phyloP scores from a whole-genome alignment of 2,797 vertebrate species.

The Aulostomus chinensis region DNA sequence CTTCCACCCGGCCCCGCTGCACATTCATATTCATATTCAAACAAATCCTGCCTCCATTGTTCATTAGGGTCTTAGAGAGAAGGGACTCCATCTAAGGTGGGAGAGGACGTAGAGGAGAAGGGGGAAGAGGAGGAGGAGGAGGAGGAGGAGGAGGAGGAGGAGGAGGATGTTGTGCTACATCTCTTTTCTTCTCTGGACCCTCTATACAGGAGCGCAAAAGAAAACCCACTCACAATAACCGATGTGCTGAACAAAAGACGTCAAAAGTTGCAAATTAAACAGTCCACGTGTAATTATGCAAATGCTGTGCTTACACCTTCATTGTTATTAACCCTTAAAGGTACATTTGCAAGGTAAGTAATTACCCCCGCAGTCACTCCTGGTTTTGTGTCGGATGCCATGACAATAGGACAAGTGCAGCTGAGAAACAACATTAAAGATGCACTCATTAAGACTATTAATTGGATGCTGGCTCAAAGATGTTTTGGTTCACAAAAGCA shows the following conservation, averaged over 20 bases:
- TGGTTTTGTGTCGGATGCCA: conserved; percentile 70
- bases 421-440: conserved; percentile 72
- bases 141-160: conserved; percentile 43
- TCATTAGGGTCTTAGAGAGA: conserved; percentile 88
- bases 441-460: conserved; percentile 81
- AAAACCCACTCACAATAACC: conserved; percentile 59
- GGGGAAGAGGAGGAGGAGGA: conserved; percentile 56
- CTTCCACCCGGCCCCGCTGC: conserved; percentile 91
- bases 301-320: conserved; percentile 81
- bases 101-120: conserved; percentile 41
- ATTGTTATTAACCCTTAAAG: conserved; percentile 83
- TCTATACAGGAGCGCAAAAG: conserved; percentile 38
- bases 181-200: conserved; percentile 62
- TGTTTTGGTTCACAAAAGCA: conserved; percentile 54
- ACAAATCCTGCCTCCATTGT: conserved; percentile 98
- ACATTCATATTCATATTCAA: conserved; percentile 99
- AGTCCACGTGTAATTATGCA: conserved; percentile 82
- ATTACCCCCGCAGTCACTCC: conserved; percentile 80
- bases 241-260: conserved; percentile 76
- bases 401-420: conserved; percentile 72
- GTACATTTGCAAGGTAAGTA: conserved; percentile 78
- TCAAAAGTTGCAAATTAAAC: conserved; percentile 84
- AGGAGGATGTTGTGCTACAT: conserved; percentile 66
- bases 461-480: conserved; percentile 75
- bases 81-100: conserved; percentile 73